Conservation (phyloP, 2,113 vertebrate genomes). For the Alexandromys fortis region DNA sequence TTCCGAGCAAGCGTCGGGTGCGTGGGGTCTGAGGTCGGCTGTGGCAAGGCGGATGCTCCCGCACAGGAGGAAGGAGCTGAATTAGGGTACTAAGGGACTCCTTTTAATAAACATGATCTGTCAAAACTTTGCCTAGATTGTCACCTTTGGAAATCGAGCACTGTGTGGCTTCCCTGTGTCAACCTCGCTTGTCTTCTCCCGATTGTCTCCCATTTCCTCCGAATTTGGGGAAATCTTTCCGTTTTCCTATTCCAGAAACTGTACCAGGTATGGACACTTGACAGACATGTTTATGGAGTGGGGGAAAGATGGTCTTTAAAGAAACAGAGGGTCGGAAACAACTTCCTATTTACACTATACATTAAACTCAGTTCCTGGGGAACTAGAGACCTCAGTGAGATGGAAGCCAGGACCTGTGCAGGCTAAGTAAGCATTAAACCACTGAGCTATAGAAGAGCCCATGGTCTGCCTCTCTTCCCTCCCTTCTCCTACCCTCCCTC, state of each 20-base stretch:
- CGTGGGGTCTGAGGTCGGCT: not conserved
- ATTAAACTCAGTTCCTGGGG: not conserved
- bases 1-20: not conserved
- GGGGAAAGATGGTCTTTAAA: not conserved
- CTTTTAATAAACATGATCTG: not conserved
- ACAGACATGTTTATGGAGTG: not conserved
- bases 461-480: not conserved
- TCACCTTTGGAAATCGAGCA: not conserved
- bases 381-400: not conserved
- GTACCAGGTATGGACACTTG: not conserved
- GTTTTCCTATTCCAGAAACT: not conserved
- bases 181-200: not conserved
- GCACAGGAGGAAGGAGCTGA: not conserved
- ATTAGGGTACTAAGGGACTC: not conserved
- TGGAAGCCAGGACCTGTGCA: not conserved
- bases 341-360: not conserved
- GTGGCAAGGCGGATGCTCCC: not conserved
- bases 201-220: not conserved
- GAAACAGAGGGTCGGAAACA: too few relatives aligned
- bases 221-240: not conserved
- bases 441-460: not conserved
- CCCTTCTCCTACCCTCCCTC: rapidly evolving
- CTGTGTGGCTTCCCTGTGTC: not conserved
- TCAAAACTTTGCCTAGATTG: not conserved
- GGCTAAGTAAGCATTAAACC: not conserved